These are phyloP conservation scores for Bombus ignitus DNA, from an alignment of 1,140 invertebrate genomes.

Conservation along the genomic window DNA sequence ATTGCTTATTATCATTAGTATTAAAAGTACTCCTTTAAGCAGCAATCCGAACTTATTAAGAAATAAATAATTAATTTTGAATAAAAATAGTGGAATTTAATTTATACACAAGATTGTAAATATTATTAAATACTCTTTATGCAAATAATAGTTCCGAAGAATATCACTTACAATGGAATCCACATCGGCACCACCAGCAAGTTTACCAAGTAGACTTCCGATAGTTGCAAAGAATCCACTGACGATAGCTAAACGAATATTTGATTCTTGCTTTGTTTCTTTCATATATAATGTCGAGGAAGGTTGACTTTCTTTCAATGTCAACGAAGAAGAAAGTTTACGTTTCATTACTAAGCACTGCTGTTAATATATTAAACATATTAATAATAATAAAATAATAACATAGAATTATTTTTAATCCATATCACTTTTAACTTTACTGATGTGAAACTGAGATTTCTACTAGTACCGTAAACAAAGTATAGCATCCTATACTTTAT, in stretches of 20 bases:
- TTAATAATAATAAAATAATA: too few relatives aligned
- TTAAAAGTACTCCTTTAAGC: conserved; percentile 78
- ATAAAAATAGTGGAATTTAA: not conserved
- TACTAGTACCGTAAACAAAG: not conserved
- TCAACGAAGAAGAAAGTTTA: conserved; percentile 3
- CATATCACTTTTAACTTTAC: not conserved
- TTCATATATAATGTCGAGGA: not conserved
- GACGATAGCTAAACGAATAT: conserved; percentile 67
- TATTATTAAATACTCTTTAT: not conserved
- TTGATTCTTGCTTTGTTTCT: not conserved
- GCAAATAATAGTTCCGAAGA: not conserved
- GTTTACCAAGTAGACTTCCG: conserved; percentile 78
- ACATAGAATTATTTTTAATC: not conserved
- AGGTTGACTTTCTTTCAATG: not conserved
- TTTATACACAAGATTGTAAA: not conserved
- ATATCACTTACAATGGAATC: conserved; percentile 68
- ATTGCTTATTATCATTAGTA: conserved; percentile 84
- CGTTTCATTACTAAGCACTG: not conserved
- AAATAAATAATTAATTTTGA: not conserved
- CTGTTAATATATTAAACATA: too few relatives aligned
- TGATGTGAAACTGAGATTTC: not conserved
- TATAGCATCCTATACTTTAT: conserved; percentile 8
- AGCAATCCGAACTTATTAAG: conserved; percentile 52
- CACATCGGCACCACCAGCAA: conserved; percentile 69
- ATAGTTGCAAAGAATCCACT: conserved; percentile 74